Evolutionary conservation across 1,140 invertebrate species (phyloP).

Genomic region (Calycopis cecrops): DNA sequence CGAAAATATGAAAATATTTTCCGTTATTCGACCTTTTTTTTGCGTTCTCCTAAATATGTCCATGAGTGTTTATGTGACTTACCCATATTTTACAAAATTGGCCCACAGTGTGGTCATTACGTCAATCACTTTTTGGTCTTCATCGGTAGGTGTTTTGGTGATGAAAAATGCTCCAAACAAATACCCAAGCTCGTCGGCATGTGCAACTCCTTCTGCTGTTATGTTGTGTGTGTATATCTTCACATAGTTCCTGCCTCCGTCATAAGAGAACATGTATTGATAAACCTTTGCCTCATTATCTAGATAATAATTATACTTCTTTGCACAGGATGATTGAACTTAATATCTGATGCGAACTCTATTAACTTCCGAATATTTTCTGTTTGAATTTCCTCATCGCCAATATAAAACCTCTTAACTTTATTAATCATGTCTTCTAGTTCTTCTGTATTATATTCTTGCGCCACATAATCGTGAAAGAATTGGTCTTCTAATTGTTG

Average conservation of each 20-base stretch:
- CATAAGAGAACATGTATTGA: constrained; percentile 23
- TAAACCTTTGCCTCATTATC: constrained; percentile 19
- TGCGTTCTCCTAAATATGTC: no score
- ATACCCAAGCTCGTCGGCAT: constrained; percentile 23
- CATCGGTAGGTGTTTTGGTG: no score
- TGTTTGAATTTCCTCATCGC: not conserved
- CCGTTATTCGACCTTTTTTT: no score
- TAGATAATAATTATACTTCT: constrained; percentile 19
- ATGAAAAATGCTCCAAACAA: no score
- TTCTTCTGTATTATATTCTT: not conserved
- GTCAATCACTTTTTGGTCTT: no score
- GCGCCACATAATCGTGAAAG: not conserved
- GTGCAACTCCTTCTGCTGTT: constrained; percentile 16
- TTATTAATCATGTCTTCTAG: not conserved
- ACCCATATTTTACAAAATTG: not conserved
- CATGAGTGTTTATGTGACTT: no score
- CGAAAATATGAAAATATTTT: no score
- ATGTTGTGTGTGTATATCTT: constrained; percentile 15
- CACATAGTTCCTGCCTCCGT: constrained; percentile 19
- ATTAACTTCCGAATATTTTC: not conserved
- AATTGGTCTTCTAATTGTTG: not conserved
- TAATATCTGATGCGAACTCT: constrained; percentile 19
- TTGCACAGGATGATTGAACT: constrained; percentile 18
- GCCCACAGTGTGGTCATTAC: no score
- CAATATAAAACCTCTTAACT: constrained; percentile 15